Evolutionary conservation across 2,797 vertebrate genomes (phyloP).

Genomic region (Serranus cabrilla): DNA sequence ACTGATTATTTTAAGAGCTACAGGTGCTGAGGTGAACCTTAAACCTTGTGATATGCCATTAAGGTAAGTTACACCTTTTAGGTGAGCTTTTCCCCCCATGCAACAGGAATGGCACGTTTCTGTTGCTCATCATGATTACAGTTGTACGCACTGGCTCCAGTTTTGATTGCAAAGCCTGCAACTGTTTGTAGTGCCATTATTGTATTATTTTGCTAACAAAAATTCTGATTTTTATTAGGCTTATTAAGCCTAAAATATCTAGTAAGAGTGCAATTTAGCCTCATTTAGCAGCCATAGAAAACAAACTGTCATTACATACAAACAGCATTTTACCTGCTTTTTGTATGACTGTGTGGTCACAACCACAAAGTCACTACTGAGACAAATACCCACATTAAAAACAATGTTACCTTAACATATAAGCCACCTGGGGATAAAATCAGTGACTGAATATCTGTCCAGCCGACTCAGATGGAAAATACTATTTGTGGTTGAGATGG

Average conservation of each 20-base stretch:
- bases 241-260: background rate
- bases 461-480: conserved; percentile 27
- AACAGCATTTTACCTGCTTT: background rate
- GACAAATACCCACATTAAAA: background rate
- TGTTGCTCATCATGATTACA: background rate
- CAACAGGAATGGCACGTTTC: too few relatives aligned
- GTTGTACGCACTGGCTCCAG: background rate
- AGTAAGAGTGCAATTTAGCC: background rate
- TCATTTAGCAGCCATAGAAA: background rate
- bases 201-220: background rate
- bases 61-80: background rate
- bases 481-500: background rate
- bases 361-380: background rate
- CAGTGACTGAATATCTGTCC: background rate
- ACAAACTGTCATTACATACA: background rate
- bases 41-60: background rate
- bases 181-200: too few relatives aligned
- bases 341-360: background rate
- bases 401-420: background rate
- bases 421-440: conserved; percentile 11
- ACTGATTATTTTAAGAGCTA: background rate
- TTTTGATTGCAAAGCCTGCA: too few relatives aligned
- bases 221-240: background rate
- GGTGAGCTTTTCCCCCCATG: too few relatives aligned
- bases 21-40: background rate